phyloP scores from a whole-genome alignment of 2,797 vertebrate species.

The Hypotaenidia okinawae region DNA sequence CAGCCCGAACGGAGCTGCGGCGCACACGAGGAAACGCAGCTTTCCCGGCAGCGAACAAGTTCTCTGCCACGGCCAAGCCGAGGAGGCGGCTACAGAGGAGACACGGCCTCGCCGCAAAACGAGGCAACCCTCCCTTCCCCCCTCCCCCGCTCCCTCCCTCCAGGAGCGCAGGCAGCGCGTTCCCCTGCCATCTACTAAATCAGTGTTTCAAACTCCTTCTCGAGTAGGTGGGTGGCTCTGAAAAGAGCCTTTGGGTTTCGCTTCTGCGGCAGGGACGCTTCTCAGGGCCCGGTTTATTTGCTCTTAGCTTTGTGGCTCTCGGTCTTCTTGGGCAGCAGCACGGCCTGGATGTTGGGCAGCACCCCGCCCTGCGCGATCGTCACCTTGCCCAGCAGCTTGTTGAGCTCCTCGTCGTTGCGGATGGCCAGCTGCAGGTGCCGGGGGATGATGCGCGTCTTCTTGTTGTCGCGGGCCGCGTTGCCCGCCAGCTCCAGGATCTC shows the following conservation, averaged over 20 bases:
- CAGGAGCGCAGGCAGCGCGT: no score
- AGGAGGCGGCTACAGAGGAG: no score
- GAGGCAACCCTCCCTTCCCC: no score
- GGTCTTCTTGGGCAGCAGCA: slow-evolving; percentile 11
- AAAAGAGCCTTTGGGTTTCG: no score
- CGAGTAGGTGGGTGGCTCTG: no score
- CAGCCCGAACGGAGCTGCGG: background rate
- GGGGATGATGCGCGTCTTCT: slow-evolving; percentile 92
- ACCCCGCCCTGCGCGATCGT: slow-evolving; percentile 93
- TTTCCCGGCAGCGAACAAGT: background rate
- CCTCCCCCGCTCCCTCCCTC: no score
- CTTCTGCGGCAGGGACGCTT: no score
- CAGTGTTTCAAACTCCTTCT: no score
- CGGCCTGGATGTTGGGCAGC: slow-evolving; percentile 91
- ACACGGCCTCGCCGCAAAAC: no score
- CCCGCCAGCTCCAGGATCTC: slow-evolving; percentile 82
- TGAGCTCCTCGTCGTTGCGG: slow-evolving; percentile 93
- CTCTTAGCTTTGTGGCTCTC: background rate
- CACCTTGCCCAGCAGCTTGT: slow-evolving; percentile 88
- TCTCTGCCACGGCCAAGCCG: background rate
- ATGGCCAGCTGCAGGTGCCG: slow-evolving; percentile 92
- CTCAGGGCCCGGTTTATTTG: no score
- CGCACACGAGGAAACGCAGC: no score
- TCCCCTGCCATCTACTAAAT: no score
- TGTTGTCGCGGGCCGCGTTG: slow-evolving; percentile 85